Conservation (phyloP, 92 coral and sea anemone species). For the Epizoanthus rinbou region DNA sequence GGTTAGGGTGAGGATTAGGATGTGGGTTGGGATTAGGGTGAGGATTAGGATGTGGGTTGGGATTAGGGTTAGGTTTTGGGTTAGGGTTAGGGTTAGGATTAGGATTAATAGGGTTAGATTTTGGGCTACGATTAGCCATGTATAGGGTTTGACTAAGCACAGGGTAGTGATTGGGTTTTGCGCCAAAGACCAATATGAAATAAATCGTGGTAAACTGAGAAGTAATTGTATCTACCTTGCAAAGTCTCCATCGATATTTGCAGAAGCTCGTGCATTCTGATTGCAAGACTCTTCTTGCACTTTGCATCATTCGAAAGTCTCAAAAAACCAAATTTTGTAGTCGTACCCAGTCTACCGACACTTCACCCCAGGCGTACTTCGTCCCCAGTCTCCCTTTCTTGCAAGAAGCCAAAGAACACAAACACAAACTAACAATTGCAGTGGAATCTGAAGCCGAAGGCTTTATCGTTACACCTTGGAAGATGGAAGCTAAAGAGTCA, state of each 20-base stretch:
- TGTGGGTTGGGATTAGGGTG: no score
- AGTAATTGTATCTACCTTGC: slow-evolving; percentile 15
- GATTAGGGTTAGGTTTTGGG: no score
- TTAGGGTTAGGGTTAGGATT: no score
- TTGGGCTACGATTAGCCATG: no score
- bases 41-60: no score
- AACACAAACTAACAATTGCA: neutral
- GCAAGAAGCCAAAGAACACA: neutral
- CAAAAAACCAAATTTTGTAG: neutral
- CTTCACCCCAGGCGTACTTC: neutral
- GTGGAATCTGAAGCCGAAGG: neutral
- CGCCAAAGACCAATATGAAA: no score
- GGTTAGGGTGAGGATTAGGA: no score
- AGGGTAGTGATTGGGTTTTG: no score
- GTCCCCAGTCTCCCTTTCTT: neutral
- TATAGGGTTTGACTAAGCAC: no score
- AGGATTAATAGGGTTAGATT: no score
- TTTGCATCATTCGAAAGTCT: neutral
- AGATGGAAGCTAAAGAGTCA: slow-evolving; percentile 24
- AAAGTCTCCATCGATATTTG: neutral
- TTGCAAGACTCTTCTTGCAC: neutral
- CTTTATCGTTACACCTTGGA: neutral
- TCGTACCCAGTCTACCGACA: slow-evolving; percentile 2
- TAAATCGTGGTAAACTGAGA: neutral
- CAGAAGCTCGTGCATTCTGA: neutral